These are phyloP conservation scores for Scaptomyza montana DNA, from an alignment of 1,140 invertebrate species.

Conservation along the genomic window DNA sequence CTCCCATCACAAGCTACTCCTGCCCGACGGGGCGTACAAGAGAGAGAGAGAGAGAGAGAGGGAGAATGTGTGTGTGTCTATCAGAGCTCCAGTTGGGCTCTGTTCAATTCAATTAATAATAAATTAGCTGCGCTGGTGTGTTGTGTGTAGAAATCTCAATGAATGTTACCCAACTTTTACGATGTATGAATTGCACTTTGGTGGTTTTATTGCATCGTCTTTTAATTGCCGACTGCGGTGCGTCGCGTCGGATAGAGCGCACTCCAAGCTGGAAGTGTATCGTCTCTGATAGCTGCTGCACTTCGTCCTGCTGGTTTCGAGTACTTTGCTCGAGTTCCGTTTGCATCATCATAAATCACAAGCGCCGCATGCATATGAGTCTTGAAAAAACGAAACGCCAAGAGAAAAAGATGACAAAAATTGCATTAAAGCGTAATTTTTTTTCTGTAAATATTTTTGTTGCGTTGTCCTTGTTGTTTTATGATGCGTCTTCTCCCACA, in stretches of 20 bases:
- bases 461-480: slow-evolving; percentile 69
- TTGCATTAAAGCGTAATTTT: slow-evolving; percentile 54
- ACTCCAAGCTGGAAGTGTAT: neutral
- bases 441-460: slow-evolving; percentile 43
- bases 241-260: slow-evolving; percentile 15
- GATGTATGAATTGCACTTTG: slow-evolving; percentile 49
- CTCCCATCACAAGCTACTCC: slow-evolving; percentile 51
- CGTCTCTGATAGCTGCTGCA: neutral
- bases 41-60: no score
- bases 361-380: slow-evolving; percentile 64
- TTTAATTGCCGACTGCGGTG: slow-evolving; percentile 60
- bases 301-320: slow-evolving; percentile 55
- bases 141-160: slow-evolving; percentile 67
- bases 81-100: neutral
- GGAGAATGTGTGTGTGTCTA: neutral
- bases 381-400: slow-evolving; percentile 7
- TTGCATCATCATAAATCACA: slow-evolving; percentile 76
- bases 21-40: slow-evolving; percentile 3
- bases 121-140: slow-evolving; percentile 69
- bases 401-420: slow-evolving; percentile 47
- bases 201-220: slow-evolving; percentile 41
- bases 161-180: slow-evolving; percentile 64
- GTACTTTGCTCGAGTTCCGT: slow-evolving; percentile 50
- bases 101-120: slow-evolving; percentile 76
- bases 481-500: slow-evolving; percentile 58